Evolutionary conservation across 1,140 invertebrate species (phyloP), one percentile per base, ranked within the genome.

Genomic region (Bombus haemorrhoidalis): DNA sequence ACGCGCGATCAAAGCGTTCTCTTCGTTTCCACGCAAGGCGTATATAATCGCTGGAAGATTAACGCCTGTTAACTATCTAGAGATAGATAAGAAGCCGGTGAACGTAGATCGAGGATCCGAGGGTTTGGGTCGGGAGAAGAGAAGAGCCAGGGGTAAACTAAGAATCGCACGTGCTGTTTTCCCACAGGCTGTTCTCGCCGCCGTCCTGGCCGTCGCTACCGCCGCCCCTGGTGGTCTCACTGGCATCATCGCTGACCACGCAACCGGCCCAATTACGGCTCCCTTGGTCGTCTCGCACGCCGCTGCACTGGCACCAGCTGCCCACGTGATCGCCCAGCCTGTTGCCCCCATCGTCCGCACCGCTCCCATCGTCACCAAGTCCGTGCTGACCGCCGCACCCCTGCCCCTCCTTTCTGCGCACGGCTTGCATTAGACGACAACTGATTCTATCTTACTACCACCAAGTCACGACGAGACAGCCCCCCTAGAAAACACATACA

Each of bases 361-460:
- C 32, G 66, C 89, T 2, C 91, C 94, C 68, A 92, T 95, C 84
- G 92, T 95, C 84, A 95, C 94, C 93, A 93, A 87, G 75, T 96
- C 95, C 85, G 85, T 96, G 88, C 81, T 96, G 91, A 79, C 95
- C 93, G 89, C 95, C 32, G 90, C 91, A 93, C 77, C 94, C 88
- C 41, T 73, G 22, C 77, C 81, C 59, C 81, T 89, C 15, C 69
- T 74, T n/a, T n/a, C 83, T 8, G 81, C 78, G 93, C 94, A 79
- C 92, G 93, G 87, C 77, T 87, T 92, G 77, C 91, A 93, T 91
- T 91, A 91, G 83, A 87, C 37, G 86, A 87, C 86, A 78, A 62
- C 71, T 64, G 86, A 62, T 39, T 39, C 71, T 80, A 87, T 80
- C 77, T 78, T 43, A 81, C 78, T 22, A 86, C 81, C 81, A 82